Evolutionary conservation across 2,797 vertebrate genomes (phyloP).

Genomic region (Rhinichthys osculus): DNA sequence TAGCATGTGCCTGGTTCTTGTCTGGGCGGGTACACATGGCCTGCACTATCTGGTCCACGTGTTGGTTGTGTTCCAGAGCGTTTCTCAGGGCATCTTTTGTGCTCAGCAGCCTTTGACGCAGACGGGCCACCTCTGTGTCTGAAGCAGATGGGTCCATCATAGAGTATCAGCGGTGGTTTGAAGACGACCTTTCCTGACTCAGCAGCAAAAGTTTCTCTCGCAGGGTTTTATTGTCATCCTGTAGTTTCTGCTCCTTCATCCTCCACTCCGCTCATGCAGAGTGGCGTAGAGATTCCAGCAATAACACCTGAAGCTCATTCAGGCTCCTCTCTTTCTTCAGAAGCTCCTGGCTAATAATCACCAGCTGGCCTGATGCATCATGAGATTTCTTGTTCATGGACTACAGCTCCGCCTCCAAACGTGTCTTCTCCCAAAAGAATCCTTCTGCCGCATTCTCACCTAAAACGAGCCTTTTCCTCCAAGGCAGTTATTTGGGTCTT

Average conservation of each 20-base stretch:
- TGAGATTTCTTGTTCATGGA: constrained; percentile 92
- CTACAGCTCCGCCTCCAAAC: constrained; percentile 89
- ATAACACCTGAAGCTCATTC: constrained; percentile 89
- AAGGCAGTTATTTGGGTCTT: constrained; percentile 91
- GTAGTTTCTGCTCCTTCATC: constrained; percentile 95
- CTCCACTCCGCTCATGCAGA: constrained; percentile 91
- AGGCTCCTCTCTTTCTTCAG: constrained; percentile 96
- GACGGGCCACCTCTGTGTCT: constrained; percentile 86
- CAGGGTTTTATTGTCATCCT: constrained; percentile 93
- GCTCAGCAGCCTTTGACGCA: constrained; percentile 88
- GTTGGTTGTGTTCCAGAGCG: constrained; percentile 92
- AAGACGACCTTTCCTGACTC: constrained; percentile 86
- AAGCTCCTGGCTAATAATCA: constrained; percentile 95
- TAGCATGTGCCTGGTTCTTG: constrained; percentile 84
- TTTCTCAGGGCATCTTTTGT: constrained; percentile 91
- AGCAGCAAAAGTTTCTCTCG: constrained; percentile 91
- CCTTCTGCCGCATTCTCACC: constrained; percentile 86
- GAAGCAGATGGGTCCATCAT: constrained; percentile 88
- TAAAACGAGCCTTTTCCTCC: constrained; percentile 85
- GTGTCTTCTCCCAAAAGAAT: constrained; percentile 84
- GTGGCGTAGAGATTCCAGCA: constrained; percentile 91
- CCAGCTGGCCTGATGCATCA: constrained; percentile 94
- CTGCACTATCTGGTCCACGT: constrained; percentile 93
- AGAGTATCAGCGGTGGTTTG: constrained; percentile 90
- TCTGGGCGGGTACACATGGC: constrained; percentile 89